A percentile compares a stretch with the other conserved stretches of the same genome.
Evolutionary conservation across 2,797 vertebrate genomes (phyloP).

Genomic region (Thamnophis elegans): DNA sequence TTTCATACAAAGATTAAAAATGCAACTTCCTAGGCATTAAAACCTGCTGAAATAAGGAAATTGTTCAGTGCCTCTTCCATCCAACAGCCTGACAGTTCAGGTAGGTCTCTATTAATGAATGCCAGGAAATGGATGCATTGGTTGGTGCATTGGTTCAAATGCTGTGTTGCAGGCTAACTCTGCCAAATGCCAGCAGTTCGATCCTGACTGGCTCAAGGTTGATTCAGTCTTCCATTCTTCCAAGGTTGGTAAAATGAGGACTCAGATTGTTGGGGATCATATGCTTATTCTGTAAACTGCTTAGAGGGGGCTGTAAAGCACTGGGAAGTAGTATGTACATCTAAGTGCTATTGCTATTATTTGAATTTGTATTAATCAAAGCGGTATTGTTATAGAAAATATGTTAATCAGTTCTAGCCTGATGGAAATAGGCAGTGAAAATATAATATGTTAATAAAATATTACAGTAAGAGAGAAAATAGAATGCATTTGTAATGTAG

Average conservation of each 20-base stretch:
- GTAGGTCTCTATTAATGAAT: neutral
- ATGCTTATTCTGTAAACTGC: too few species aligned
- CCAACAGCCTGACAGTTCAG: neutral
- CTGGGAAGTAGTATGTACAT: too few species aligned
- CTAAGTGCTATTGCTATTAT: neutral
- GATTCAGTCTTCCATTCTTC: neutral
- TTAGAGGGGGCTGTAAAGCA: too few species aligned
- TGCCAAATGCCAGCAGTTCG: neutral
- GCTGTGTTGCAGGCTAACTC: neutral
- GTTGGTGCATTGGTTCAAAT: neutral
- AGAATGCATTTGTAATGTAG: neutral
- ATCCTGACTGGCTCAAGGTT: neutral
- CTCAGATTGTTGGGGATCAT: too few species aligned
- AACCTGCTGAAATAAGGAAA: neutral
- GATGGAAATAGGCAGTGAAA: neutral
- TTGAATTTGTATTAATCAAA: neutral
- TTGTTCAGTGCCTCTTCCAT: neutral
- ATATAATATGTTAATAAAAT: neutral
- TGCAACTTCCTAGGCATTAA: neutral
- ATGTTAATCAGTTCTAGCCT: neutral
- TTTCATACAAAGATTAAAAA: neutral
- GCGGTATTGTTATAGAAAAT: neutral
- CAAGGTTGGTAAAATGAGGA: neutral
- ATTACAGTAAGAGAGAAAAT: neutral
- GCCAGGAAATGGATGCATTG: neutral